Base-by-base conservation (phyloP, 1,140 invertebrate genomes). In the Hydropsyche tenuis region DNA sequence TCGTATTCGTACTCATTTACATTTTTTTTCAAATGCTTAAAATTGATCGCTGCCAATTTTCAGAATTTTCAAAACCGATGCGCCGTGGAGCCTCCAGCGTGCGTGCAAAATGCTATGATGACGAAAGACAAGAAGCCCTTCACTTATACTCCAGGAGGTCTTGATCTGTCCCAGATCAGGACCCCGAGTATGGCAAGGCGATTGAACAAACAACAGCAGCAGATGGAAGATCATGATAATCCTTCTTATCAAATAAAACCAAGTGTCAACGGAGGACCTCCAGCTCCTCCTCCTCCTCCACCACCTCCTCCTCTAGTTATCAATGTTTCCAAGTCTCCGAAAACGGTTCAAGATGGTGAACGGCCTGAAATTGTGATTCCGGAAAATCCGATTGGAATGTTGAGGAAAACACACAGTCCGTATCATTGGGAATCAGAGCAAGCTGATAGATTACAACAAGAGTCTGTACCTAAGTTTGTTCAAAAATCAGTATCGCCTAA, bases 81-180 rank as follows among this genome's bases (percentile, higher is more conserved):
- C 5, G 77, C 64, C 53, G 73, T 83, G 18, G 93, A 94, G 80
- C 93, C 95, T 53, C 95, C 95, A 71, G 90, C 92, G 48, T 94
- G 93, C 60, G 93, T 97, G 27, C 94, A 96, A 80, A 95, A 95
- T 79, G 94, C 95, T 4, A 95, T 97, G 94, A 91, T 95, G 89
- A 95, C 93, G 74, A 95, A 96, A 85, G 95, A 97, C 81, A 97
- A 96, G 82, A 96, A 95, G 81, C 95, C 95, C 0, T 97, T 97
- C 81, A 97, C 95, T 1, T 97, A 97, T 81, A 96, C 95, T 14
- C 95, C 95, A 1, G 93, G 93, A 12, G 95, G 95, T 66, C 87
- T 97, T 53, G 94, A 97, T 82, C 85, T 97, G 23, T 94, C 93
- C 0, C 94, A 97, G 82, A 96, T 97, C 43, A 88, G 90, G 72